A percentile compares a stretch with the other conserved stretches of the same genome.
These are phyloP conservation scores for Sminthopsis crassicaudata DNA, from an alignment of 2,113 vertebrate species.

Conservation along the genomic window DNA sequence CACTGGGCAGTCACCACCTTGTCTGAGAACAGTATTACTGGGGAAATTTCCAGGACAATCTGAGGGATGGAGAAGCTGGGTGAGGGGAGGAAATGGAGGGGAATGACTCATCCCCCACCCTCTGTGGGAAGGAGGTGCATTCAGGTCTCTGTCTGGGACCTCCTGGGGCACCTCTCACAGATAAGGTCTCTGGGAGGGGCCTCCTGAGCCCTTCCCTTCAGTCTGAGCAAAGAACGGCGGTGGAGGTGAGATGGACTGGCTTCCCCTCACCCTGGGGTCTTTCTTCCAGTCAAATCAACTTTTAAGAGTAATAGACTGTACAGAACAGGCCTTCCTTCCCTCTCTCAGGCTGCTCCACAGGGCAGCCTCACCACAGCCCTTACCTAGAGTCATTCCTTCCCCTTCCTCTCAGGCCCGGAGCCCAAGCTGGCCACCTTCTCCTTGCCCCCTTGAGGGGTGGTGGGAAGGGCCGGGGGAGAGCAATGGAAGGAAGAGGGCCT, in stretches of 20 bases:
- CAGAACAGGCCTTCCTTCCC: not conserved
- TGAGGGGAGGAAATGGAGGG: not conserved
- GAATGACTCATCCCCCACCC: not conserved
- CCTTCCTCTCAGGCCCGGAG: not conserved
- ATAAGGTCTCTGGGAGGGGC: not conserved
- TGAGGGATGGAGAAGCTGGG: not conserved
- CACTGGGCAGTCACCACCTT: not conserved
- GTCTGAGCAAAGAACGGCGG: not conserved
- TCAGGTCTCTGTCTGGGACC: not conserved
- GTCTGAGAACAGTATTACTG: not conserved
- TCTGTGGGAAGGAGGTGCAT: not conserved
- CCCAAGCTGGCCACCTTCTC: not conserved
- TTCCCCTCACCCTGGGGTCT: not conserved
- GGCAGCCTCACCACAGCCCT: not conserved
- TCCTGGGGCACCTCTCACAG: not conserved
- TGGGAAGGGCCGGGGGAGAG: not conserved
- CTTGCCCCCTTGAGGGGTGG: not conserved
- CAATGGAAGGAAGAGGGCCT: not conserved
- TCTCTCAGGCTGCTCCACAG: not conserved
- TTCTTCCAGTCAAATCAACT: not conserved
- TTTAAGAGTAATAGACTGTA: not conserved
- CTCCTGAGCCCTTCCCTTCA: not conserved
- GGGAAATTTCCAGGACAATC: not conserved
- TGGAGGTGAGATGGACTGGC: not conserved
- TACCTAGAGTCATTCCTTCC: too few species aligned